These are phyloP conservation scores for Antrozous pallidus DNA, from an alignment of 2,797 vertebrate genomes.

Conservation along the genomic window DNA sequence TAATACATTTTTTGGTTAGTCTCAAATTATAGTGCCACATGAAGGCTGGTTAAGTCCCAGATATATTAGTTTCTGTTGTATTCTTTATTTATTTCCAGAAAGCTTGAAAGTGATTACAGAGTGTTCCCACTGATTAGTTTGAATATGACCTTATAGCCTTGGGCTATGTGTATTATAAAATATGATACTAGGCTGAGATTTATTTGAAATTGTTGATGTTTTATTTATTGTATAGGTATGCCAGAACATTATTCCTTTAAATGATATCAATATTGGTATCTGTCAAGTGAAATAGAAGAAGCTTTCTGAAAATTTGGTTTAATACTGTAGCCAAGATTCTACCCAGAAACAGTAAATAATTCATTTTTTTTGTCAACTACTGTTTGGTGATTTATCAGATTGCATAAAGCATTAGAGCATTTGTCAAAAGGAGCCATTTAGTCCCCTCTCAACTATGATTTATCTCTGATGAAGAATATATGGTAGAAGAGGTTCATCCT, in stretches of 20 bases:
- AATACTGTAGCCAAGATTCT: background rate
- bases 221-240: background rate
- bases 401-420: background rate
- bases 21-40: background rate
- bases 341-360: background rate
- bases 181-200: background rate
- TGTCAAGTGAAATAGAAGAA: background rate
- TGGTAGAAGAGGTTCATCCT: background rate
- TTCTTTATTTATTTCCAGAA: conserved; percentile 26
- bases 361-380: background rate
- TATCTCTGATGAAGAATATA: background rate
- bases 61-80: background rate
- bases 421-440: background rate
- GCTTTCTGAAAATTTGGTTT: background rate
- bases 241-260: background rate
- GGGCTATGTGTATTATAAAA: background rate
- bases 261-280: background rate
- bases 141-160: background rate
- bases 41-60: background rate
- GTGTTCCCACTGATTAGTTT: background rate
- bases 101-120: background rate
- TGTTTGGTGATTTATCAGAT: background rate
- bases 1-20: background rate
- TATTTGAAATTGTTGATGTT: conserved; percentile 14
- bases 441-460: background rate